A percentile compares a stretch with the other conserved stretches of the same genome.
Conservation (phyloP, 2,113 vertebrate genomes). For the Carollia perspicillata region DNA sequence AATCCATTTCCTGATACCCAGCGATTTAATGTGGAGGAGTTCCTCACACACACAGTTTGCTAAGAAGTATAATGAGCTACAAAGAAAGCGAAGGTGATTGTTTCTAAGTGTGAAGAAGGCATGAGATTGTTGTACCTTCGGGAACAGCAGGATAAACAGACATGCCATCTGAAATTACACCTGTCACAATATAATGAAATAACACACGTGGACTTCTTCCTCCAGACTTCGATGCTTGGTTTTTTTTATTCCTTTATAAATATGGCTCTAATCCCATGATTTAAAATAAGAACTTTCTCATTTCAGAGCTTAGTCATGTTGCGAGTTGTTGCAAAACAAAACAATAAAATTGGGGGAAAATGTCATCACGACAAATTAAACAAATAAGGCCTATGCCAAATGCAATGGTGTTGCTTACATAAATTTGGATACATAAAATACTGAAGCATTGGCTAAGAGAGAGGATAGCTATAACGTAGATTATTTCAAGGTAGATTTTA, state of each 20-base stretch:
- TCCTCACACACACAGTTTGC: slow-evolving; percentile 7
- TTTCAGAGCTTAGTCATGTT: neutral
- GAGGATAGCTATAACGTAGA: neutral
- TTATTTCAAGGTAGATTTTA: neutral
- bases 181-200: slow-evolving; percentile 38
- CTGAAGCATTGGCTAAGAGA: neutral
- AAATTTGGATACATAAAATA: neutral
- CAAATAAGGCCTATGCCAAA: neutral
- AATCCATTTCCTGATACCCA: slow-evolving; percentile 12
- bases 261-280: neutral
- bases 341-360: neutral
- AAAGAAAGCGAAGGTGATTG: neutral
- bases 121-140: slow-evolving; percentile 2
- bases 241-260: slow-evolving; percentile 40
- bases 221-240: neutral
- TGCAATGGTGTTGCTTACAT: neutral
- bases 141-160: slow-evolving; percentile 38
- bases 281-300: slow-evolving; percentile 36
- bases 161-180: slow-evolving; percentile 23
- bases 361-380: slow-evolving; percentile 21
- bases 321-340: slow-evolving; percentile 8
- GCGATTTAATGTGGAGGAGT: slow-evolving; percentile 1
- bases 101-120: slow-evolving; percentile 49
- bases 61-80: slow-evolving; percentile 31
- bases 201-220: neutral